Evolutionary conservation across 2,113 vertebrate species (phyloP).

Genomic region (Verasper variegatus): DNA sequence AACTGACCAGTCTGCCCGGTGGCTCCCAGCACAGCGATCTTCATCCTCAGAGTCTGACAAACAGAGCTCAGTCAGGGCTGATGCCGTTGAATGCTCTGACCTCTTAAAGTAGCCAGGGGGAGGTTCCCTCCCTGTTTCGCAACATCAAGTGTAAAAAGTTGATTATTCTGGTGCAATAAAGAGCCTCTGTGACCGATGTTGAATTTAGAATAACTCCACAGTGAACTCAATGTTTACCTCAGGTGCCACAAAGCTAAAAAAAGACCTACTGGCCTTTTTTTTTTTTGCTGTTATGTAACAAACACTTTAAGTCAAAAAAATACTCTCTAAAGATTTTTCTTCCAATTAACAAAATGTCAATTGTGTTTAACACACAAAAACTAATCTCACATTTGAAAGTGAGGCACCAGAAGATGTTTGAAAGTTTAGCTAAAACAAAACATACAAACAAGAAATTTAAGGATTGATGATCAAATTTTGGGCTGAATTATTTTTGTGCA

Average conservation of each 20-base stretch:
- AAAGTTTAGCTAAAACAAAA: background rate
- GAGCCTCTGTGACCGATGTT: background rate
- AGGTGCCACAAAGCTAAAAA: background rate
- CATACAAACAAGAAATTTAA: too few species aligned
- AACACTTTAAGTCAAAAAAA: too few species aligned
- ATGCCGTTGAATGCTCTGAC: background rate
- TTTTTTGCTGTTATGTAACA: too few species aligned
- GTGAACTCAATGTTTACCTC: background rate
- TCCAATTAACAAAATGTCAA: too few species aligned
- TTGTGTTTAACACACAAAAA: too few species aligned
- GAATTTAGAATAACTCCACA: background rate
- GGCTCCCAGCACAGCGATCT: conserved; percentile 82
- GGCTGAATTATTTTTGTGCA: too few species aligned
- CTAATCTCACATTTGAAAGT: background rate
- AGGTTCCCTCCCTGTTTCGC: conserved; percentile 40
- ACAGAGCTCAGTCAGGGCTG: background rate
- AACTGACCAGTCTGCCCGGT: conserved; percentile 84
- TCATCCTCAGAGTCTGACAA: conserved; percentile 74
- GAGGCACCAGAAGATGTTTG: background rate
- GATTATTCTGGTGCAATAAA: conserved; percentile 47
- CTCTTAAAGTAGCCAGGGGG: background rate
- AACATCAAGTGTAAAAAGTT: conserved; percentile 9
- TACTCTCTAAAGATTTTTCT: too few species aligned
- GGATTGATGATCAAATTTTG: too few species aligned
- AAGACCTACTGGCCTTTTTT: too few species aligned